Evolutionary conservation across 2,797 vertebrate species (phyloP), one percentile per base, ranked within the genome.

Genomic region (Lophotriccus pileatus): DNA sequence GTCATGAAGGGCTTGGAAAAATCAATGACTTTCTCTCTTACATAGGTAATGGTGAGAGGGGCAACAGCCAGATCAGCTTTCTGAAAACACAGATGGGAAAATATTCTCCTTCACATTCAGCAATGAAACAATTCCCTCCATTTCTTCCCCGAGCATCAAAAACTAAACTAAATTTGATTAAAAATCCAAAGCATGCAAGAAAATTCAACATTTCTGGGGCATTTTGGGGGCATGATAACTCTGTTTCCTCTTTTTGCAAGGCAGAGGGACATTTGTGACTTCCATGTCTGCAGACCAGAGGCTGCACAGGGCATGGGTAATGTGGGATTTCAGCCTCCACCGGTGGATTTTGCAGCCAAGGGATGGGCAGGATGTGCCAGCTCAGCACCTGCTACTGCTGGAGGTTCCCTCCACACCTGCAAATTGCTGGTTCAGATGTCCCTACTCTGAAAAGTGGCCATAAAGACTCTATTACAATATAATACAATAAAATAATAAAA

Each of bases 1-100:
- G 99, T 99, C 99, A 99, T 99, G 97, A 99, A 99, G 44, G 99
- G 99, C 94, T 99, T 99, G 79, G 99, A 99, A 97, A 99, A 99
- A 92, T 99, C 99, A 13, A 99, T 99, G 82, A 99, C 99, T 84
- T 99, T 99, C 97, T 99, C 99, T 92, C 99, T 98, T 73, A 99
- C 99, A 0, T 99, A 99, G 22, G 99, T 99, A 84, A 99, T 99
- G 73, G 99, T 99, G 58, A 99, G 98, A 41, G 99, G 99, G 43
- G 99, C 99, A 84, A 99, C 99, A 0, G 99, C 99, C 43, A 99
- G 97, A 95, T 99, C 99, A n/a, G 99, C 99, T 97, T 98, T 99
- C 99, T 99, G 97, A 47, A 86, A 97, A 90, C 70, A 96, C 56
- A 97, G 83, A 92, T 55, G 41, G 32, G 72, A 67, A 82, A 91